Evolutionary conservation across 2,113 vertebrate genomes (phyloP).

Genomic region (Cettia cetti): DNA sequence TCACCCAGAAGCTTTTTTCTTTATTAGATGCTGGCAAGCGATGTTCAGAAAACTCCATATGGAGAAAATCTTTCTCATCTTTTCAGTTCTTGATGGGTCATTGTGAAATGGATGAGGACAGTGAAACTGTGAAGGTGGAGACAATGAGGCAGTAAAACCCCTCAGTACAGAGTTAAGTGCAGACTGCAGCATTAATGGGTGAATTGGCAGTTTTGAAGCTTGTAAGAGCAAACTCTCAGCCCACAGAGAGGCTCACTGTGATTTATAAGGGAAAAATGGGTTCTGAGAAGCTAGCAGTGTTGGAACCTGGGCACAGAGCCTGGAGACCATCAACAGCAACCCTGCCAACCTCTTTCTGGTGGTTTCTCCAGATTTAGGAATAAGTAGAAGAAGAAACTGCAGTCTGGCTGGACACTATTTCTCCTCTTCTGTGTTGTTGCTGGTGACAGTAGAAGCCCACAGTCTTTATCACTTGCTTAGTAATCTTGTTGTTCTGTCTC

Average conservation of each 20-base stretch:
- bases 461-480: background rate
- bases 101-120: background rate
- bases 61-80: background rate
- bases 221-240: background rate
- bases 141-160: background rate
- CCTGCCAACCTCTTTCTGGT: background rate
- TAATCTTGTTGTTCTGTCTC: background rate
- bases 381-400: background rate
- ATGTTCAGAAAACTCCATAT: background rate
- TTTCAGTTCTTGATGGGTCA: background rate
- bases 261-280: background rate
- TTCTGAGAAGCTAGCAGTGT: background rate
- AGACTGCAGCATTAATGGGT: accelerated
- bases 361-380: background rate
- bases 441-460: background rate
- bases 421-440: background rate
- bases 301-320: background rate
- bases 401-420: background rate
- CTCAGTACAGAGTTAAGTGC: background rate
- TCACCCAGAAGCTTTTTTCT: background rate
- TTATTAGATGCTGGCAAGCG: background rate
- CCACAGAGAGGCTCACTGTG: background rate
- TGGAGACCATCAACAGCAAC: background rate
- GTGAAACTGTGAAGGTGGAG: background rate
- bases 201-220: background rate